phyloP scores from a whole-genome alignment of 1,140 invertebrate genomes.

The Apis florea region DNA sequence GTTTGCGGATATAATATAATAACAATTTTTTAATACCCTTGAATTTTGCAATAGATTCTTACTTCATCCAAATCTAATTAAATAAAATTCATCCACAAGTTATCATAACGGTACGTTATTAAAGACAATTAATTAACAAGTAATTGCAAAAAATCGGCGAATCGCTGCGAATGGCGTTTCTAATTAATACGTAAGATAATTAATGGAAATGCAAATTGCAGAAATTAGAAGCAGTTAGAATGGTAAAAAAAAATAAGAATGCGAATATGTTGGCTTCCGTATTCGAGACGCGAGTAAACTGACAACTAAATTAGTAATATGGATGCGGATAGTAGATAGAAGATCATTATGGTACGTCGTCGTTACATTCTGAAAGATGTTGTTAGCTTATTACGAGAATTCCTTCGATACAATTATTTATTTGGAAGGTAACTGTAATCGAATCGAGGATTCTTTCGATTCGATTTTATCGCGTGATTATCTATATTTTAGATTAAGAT shows the following conservation, averaged over 20 bases:
- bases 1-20: no score
- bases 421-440: background rate
- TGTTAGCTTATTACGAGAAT: background rate
- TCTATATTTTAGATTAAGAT: background rate
- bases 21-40: no score
- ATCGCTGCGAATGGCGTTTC: background rate
- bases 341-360: background rate
- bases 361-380: background rate
- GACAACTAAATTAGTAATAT: background rate
- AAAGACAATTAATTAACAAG: background rate
- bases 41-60: background rate
- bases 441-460: background rate
- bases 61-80: no score
- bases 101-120: background rate
- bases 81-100: no score
- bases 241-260: background rate
- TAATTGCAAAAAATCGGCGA: background rate
- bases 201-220: conserved; percentile 1
- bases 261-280: background rate
- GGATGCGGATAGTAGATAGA: no score
- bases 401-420: background rate
- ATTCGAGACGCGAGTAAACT: no score
- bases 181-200: conserved; percentile 5
- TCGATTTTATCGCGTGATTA: background rate
- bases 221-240: no score